Evolutionary conservation across 1,140 invertebrate genomes (phyloP).

Genomic region (Glossosoma conforme): DNA sequence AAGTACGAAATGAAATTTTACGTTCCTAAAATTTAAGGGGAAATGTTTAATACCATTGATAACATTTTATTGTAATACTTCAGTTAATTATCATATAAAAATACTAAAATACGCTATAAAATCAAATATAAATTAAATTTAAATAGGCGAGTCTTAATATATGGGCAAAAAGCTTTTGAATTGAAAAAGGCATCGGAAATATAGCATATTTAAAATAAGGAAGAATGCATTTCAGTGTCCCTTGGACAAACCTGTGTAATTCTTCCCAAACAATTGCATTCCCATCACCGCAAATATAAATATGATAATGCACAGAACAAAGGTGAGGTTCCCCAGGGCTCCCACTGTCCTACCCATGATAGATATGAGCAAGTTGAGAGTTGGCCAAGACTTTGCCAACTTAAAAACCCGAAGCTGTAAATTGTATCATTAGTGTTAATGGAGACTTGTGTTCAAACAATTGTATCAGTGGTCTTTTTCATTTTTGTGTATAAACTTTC

Average conservation of each 20-base stretch:
- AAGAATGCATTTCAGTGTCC: neutral
- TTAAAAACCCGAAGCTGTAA: conserved; percentile 97
- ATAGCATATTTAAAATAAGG: neutral
- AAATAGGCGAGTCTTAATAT: too few species aligned
- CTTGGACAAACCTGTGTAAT: conserved; percentile 69
- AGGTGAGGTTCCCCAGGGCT: conserved; percentile 95
- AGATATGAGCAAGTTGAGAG: conserved; percentile 95
- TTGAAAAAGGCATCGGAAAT: conserved; percentile 2
- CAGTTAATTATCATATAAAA: too few species aligned
- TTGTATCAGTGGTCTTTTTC: too few species aligned
- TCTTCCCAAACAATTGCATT: conserved; percentile 95
- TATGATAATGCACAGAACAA: conserved; percentile 96
- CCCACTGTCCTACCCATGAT: conserved; percentile 98
- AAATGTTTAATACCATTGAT: too few species aligned
- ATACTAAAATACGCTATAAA: too few species aligned
- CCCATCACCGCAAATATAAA: conserved; percentile 99
- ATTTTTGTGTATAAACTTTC: too few species aligned
- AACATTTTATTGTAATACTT: too few species aligned
- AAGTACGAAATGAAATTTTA: too few species aligned
- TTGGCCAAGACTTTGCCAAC: conserved; percentile 98
- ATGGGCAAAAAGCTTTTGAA: neutral
- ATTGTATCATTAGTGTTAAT: too few species aligned
- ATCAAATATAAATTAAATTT: too few species aligned
- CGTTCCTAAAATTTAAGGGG: too few species aligned
- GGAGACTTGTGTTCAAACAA: too few species aligned